phyloP scores from a whole-genome alignment of 1,140 invertebrate species.

The Nephila pilipes region DNA sequence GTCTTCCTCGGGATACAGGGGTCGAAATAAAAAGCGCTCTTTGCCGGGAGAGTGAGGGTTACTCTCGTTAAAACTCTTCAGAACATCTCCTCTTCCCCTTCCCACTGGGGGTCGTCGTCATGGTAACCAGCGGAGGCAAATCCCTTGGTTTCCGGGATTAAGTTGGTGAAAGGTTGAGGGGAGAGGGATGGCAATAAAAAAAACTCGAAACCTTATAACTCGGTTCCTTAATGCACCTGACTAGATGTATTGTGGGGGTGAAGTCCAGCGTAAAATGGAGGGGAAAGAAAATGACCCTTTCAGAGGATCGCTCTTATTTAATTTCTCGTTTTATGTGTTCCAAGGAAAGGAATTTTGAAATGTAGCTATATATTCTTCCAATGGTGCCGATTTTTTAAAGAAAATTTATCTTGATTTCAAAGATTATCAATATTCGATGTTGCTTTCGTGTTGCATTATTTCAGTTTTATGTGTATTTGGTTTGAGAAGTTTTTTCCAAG shows the following conservation, averaged over 20 bases:
- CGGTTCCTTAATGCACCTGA: conserved; percentile 39
- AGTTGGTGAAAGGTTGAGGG: conserved; percentile 43
- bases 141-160: conserved; percentile 72
- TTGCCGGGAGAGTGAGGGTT: background rate
- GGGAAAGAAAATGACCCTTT: background rate
- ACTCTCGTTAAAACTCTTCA: conserved; percentile 50
- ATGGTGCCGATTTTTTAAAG: background rate
- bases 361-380: background rate
- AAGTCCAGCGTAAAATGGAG: background rate
- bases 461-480: too few relatives aligned
- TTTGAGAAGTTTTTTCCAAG: too few relatives aligned
- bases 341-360: too few relatives aligned
- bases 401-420: too few relatives aligned
- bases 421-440: too few relatives aligned
- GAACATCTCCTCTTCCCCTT: conserved; percentile 1
- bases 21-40: too few relatives aligned
- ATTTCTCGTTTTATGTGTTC: background rate
- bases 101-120: conserved; percentile 23
- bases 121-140: conserved; percentile 55
- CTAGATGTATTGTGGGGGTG: background rate
- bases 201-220: background rate
- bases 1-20: too few relatives aligned
- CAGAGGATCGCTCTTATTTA: background rate
- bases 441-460: too few relatives aligned
- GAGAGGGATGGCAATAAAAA: background rate